Evolutionary conservation across 2,113 vertebrate genomes (phyloP).

Genomic region (Channa maculata): DNA sequence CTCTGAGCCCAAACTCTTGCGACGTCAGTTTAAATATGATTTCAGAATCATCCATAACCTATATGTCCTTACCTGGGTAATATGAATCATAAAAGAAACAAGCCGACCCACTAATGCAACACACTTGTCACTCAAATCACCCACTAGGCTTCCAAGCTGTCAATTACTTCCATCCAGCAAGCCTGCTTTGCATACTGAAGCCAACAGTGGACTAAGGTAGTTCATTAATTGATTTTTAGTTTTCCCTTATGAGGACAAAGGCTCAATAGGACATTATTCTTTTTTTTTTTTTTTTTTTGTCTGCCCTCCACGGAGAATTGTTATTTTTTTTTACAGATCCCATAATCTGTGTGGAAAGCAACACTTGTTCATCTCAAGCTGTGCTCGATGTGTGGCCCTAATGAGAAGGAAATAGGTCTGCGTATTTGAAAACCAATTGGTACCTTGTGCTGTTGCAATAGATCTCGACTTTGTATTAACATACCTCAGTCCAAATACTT

Average conservation of each 20-base stretch:
- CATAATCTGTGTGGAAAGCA: slow-evolving; percentile 42
- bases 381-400: slow-evolving; percentile 51
- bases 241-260: slow-evolving; percentile 51
- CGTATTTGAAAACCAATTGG: slow-evolving; percentile 61
- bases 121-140: slow-evolving; percentile 60
- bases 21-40: slow-evolving; percentile 1
- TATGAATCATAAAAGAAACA: slow-evolving; percentile 36
- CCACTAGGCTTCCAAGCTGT: slow-evolving; percentile 62
- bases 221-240: slow-evolving; percentile 79
- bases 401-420: slow-evolving; percentile 54
- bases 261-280: slow-evolving; percentile 57
- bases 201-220: slow-evolving; percentile 45
- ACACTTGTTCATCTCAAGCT: slow-evolving; percentile 33
- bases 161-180: slow-evolving; percentile 52
- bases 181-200: slow-evolving; percentile 51
- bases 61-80: slow-evolving; percentile 17
- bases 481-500: slow-evolving; percentile 50
- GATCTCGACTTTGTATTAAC: slow-evolving; percentile 53
- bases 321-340: slow-evolving; percentile 16
- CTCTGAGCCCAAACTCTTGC: background rate
- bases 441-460: slow-evolving; percentile 49
- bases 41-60: slow-evolving; percentile 7
- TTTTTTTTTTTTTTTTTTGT: slow-evolving; percentile 29
- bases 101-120: slow-evolving; percentile 38
- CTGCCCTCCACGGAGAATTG: slow-evolving; percentile 29